Evolutionary conservation across 2,797 vertebrate species (phyloP).

Genomic region (Galagoides demidoff): DNA sequence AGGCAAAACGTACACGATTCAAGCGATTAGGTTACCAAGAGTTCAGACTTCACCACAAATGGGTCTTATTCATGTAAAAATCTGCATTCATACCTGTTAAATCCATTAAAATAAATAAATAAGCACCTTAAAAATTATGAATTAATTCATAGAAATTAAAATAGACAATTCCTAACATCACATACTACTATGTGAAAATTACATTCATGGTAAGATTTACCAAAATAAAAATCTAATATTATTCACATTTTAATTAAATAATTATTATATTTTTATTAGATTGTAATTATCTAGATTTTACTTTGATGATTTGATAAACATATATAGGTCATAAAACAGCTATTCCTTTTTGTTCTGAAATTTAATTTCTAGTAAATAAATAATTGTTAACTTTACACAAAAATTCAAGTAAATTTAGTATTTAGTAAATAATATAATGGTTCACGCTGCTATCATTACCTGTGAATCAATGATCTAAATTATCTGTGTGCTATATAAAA

Average conservation of each 20-base stretch:
- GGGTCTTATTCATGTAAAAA: not conserved
- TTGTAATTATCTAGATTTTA: not conserved
- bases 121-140: not conserved
- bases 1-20: not conserved
- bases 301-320: not conserved
- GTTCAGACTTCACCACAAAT: not conserved
- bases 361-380: constrained; percentile 10
- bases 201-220: not conserved
- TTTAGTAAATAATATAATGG: not conserved
- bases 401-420: not conserved
- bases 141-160: not conserved
- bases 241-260: not conserved
- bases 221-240: not conserved
- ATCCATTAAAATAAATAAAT: not conserved
- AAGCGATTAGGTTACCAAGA: not conserved
- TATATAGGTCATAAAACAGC: not conserved
- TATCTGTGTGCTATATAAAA: constrained; percentile 38
- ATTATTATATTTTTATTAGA: not conserved
- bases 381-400: not conserved
- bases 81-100: too few relatives aligned
- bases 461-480: constrained; percentile 69
- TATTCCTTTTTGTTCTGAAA: not conserved
- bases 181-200: not conserved
- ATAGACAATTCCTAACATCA: not conserved
- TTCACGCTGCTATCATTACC: constrained; percentile 55